Conservation (phyloP, 2,888 invertebrate genomes). For the Caenorhabditis sp. region DNA sequence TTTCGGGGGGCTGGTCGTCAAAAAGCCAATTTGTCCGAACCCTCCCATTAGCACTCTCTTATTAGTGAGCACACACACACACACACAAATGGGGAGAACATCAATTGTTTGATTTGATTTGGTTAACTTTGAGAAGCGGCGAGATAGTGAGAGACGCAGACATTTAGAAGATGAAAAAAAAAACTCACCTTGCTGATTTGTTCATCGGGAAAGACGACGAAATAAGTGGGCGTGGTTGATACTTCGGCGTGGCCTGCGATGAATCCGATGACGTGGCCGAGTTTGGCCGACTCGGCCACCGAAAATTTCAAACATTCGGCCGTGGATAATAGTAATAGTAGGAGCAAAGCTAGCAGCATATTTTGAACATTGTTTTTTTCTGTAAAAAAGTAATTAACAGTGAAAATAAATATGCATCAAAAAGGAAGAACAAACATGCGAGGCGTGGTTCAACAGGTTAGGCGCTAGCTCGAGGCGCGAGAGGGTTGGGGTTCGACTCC, state of each 20-base stretch:
- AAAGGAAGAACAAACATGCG: slow-evolving; percentile 9
- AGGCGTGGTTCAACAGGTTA: neutral
- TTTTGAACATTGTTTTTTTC: neutral
- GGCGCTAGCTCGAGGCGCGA: neutral
- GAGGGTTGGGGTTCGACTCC: neutral
- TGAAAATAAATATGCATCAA: neutral
- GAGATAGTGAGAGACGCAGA: neutral
- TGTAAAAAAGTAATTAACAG: no score
- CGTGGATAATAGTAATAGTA: neutral
- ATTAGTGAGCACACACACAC: no score
- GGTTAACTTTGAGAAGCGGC: neutral
- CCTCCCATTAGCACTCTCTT: neutral
- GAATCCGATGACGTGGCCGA: slow-evolving; percentile 55
- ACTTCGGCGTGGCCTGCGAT: slow-evolving; percentile 42
- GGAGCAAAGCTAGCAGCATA: neutral
- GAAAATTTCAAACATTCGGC: slow-evolving; percentile 11
- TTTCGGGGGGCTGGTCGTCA: no score
- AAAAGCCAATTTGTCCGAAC: neutral
- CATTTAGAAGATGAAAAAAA: no score
- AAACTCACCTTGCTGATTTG: slow-evolving; percentile 57
- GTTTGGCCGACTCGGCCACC: slow-evolving; percentile 57
- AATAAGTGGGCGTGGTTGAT: slow-evolving; percentile 48
- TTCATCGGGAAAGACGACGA: slow-evolving; percentile 64
- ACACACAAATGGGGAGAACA: no score
- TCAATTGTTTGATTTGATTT: no score